A percentile compares a stretch with the other conserved stretches of the same genome.
These are phyloP conservation scores for Tholera decimalis DNA, from an alignment of 2,888 invertebrate species.

Conservation along the genomic window DNA sequence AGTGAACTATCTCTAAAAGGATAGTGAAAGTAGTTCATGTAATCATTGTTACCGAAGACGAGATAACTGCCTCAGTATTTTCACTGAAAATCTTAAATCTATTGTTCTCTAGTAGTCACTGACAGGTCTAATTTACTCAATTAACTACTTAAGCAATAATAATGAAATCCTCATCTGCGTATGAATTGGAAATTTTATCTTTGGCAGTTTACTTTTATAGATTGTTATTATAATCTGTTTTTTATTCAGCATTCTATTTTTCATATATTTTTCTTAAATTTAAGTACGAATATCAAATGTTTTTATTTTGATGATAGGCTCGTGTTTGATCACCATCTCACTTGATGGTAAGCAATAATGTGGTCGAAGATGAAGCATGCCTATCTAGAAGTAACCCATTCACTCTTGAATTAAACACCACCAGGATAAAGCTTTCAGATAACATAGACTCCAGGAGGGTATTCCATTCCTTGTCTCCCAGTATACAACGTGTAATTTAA, in stretches of 20 bases:
- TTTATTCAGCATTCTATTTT: neutral
- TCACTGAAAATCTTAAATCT: slow-evolving; percentile 1
- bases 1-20: slow-evolving; percentile 15
- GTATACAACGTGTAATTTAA: too few relatives aligned
- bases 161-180: neutral
- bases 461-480: too few relatives aligned
- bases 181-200: neutral
- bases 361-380: too few relatives aligned
- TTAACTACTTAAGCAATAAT: neutral
- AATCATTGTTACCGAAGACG: slow-evolving; percentile 26
- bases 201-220: neutral
- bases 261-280: neutral
- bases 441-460: too few relatives aligned
- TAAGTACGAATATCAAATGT: too few relatives aligned
- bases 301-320: too few relatives aligned
- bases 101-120: neutral
- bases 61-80: slow-evolving; percentile 12
- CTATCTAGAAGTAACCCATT: too few relatives aligned
- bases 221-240: neutral
- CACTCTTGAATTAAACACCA: too few relatives aligned
- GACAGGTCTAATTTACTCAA: neutral
- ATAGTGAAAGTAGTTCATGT: slow-evolving; percentile 44
- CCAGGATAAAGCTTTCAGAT: too few relatives aligned
- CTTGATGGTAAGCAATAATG: too few relatives aligned
- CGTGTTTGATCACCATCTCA: too few relatives aligned